Conservation (phyloP, 2,888 invertebrate species). For the Chydorus sphaericus region DNA sequence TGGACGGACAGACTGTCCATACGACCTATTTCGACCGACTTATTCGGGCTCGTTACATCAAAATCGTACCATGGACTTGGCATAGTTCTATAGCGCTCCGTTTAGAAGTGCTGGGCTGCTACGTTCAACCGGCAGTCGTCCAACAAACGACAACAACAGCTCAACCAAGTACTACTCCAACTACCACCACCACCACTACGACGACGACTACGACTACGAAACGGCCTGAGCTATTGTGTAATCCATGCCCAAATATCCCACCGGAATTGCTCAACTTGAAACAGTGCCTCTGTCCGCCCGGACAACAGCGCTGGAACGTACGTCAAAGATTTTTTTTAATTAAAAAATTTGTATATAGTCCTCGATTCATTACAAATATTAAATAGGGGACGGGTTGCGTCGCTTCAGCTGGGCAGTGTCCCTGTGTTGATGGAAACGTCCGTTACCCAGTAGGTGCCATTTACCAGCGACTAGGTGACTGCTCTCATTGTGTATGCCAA, state of each 20-base stretch:
- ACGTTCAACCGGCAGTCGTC: constrained; percentile 40
- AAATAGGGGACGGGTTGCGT: constrained; percentile 57
- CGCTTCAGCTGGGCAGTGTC: constrained; percentile 52
- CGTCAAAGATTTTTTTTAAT: too few relatives aligned
- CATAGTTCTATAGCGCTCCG: constrained; percentile 53
- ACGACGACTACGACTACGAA: background rate
- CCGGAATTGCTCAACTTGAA: constrained; percentile 22
- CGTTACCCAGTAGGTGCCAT: constrained; percentile 52
- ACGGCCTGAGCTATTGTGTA: too few relatives aligned
- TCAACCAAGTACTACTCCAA: constrained; percentile 12
- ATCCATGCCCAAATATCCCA: constrained; percentile 26
- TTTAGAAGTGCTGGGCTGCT: constrained; percentile 65
- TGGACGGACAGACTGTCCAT: constrained; percentile 43
- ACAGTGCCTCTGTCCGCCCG: constrained; percentile 32
- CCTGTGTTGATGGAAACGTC: constrained; percentile 56
- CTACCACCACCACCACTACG: constrained; percentile 14
- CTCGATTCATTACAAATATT: too few relatives aligned
- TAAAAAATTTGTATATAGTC: too few relatives aligned
- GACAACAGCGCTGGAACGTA: constrained; percentile 58
- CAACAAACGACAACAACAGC: constrained; percentile 15
- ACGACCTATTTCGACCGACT: constrained; percentile 54
- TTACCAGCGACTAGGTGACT: constrained; percentile 49
- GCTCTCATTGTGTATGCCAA: constrained; percentile 63
- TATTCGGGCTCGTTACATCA: constrained; percentile 52
- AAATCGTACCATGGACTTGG: constrained; percentile 57